phyloP scores from a whole-genome alignment of 2,888 invertebrate species.

The Frankliniella intonsa region DNA sequence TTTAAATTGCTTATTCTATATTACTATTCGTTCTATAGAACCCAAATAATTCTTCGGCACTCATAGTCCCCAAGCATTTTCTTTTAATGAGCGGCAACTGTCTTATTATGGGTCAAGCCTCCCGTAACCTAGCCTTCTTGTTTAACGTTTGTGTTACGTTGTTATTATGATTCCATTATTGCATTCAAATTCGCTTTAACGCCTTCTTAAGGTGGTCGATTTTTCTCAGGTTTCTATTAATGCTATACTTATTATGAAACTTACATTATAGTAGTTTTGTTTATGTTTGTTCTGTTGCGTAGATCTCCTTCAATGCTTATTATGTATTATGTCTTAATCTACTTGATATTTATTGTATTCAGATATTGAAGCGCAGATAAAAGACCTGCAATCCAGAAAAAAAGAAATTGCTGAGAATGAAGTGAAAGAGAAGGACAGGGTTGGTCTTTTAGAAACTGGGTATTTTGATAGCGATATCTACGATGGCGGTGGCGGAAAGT shows the following conservation, averaged over 20 bases:
- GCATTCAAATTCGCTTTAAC: not conserved
- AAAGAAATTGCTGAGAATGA: constrained; percentile 62
- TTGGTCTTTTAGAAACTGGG: constrained; percentile 77
- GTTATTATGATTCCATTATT: not conserved
- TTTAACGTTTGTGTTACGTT: no score
- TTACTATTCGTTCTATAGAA: no score
- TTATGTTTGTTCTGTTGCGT: not conserved
- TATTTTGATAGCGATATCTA: constrained; percentile 94
- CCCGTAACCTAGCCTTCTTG: no score
- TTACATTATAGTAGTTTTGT: not conserved
- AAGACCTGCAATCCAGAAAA: constrained; percentile 84
- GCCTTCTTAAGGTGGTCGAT: constrained; percentile 2
- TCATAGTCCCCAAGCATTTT: no score
- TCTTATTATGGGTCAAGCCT: no score
- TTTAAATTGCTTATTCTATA: no score
- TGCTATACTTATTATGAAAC: no score
- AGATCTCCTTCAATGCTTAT: no score
- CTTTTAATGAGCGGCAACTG: no score
- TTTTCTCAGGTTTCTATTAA: no score
- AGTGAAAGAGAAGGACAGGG: constrained; percentile 61
- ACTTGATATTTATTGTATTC: constrained; percentile 37
- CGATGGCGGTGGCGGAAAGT: constrained; percentile 74
- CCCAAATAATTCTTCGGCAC: no score
- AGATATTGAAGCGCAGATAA: constrained; percentile 94
- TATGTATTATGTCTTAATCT: no score